Conservation (phyloP, 2,797 vertebrate genomes). For the Oreochromis mossambicus region DNA sequence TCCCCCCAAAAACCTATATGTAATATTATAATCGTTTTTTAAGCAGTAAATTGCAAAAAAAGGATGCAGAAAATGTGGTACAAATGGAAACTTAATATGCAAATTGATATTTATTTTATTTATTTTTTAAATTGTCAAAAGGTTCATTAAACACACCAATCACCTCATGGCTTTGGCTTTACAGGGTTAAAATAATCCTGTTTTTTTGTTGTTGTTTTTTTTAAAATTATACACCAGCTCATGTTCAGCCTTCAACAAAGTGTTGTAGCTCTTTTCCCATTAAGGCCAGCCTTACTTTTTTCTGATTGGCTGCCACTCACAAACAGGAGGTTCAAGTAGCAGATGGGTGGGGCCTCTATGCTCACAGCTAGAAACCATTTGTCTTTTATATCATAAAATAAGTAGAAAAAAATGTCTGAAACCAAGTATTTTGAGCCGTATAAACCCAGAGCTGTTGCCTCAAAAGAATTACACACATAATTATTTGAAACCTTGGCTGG, state of each 20-base stretch:
- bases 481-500: neutral
- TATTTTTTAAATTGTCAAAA: neutral
- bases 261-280: neutral
- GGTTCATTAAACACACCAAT: neutral
- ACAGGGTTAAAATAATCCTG: neutral
- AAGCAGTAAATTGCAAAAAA: neutral
- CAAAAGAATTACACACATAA: neutral
- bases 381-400: neutral
- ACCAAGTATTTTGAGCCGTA: neutral
- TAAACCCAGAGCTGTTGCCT: neutral
- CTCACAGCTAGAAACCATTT: neutral
- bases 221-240: neutral
- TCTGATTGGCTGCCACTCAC: neutral
- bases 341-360: neutral
- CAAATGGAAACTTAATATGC: neutral
- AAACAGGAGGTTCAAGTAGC: neutral
- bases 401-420: neutral
- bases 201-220: neutral
- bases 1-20: neutral
- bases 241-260: neutral
- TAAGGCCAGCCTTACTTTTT: neutral
- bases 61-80: neutral
- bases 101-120: neutral
- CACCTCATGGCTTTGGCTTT: neutral
- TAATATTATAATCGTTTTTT: neutral